Evolutionary conservation across 2,888 invertebrate genomes (phyloP), one percentile per base, ranked within the genome.

Genomic region (Lepidonotus clava): DNA sequence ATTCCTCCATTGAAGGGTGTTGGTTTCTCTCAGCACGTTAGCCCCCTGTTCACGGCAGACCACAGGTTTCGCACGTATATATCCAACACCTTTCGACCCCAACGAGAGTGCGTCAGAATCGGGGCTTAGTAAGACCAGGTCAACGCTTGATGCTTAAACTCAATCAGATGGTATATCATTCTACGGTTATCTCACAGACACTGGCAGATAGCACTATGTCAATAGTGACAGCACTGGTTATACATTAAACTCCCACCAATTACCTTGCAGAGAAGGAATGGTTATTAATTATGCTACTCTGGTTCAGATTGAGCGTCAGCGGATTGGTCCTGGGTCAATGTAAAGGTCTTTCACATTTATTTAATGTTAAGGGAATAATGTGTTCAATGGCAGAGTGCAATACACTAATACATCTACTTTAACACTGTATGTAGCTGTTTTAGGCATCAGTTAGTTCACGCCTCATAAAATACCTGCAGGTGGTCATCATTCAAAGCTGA

Each of bases 81-180:
- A n/a, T n/a, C n/a, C n/a, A n/a, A 11, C 71, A 71, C 71, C n/a
- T 71, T 71, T 71, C 71, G 71, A 71, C 71, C 71, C 71, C 38
- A 11, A 11, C 11, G 71, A 71, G 71, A 71, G 71, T 71, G 71
- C 71, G 11, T 21, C 71, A 71, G 71, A 21, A 34, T 28, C 38
- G 71, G 71, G 71, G 71, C 71, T 71, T 71, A 71, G 71, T 71
- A 71, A 71, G 71, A 71, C 71, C 71, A 71, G 38, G 71, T 71
- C 34, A 36, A 34, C 14, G 5, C 24, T n/a, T 71, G 71, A 71
- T 34, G 71, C 38, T 24, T 24, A 61, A 21, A 0, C 71, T 71
- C 71, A 38, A 18, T 11, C 6, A 18, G 18, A 71, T 18, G 46
- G 46, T 8, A 18, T 18, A 46, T 18, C 46, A 18, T 18, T 28